phyloP scores from a whole-genome alignment of 2,888 invertebrate species.

The Agrilus cyanescens region DNA sequence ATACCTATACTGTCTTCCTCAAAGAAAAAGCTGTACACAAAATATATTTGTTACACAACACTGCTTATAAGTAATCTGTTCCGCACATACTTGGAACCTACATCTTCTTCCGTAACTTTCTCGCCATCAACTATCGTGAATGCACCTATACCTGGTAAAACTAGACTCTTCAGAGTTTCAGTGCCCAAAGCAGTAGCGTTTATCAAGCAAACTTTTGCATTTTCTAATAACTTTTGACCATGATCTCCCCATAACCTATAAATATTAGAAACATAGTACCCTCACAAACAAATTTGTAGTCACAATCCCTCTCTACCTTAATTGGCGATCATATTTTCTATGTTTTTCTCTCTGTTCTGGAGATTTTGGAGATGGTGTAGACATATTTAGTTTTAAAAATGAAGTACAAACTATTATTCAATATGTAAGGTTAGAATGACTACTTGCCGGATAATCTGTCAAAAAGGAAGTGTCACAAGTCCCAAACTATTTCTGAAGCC shows the following conservation, averaged over 20 bases:
- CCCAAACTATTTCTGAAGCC: too few relatives aligned
- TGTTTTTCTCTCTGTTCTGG: constrained; percentile 55
- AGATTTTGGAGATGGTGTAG: constrained; percentile 53
- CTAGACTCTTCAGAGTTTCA: constrained; percentile 88
- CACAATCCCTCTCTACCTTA: constrained; percentile 30
- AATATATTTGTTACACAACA: constrained; percentile 1
- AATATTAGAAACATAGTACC: constrained; percentile 1
- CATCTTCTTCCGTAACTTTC: constrained; percentile 78
- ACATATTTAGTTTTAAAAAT: constrained; percentile 31
- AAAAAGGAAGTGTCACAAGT: too few relatives aligned
- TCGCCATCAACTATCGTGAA: constrained; percentile 89
- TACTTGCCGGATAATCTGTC: too few relatives aligned
- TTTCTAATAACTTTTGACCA: constrained; percentile 83
- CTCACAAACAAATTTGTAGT: too few relatives aligned
- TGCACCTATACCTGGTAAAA: constrained; percentile 86
- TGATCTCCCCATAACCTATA: constrained; percentile 95
- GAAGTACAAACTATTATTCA: too few relatives aligned
- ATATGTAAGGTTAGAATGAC: too few relatives aligned
- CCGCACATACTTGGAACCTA: constrained; percentile 74
- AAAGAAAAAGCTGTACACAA: constrained; percentile 68
- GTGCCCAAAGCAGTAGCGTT: constrained; percentile 91
- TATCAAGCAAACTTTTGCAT: constrained; percentile 82
- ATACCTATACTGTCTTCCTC: constrained; percentile 69
- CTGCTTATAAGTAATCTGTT: constrained; percentile 1
- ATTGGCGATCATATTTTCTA: constrained; percentile 64